phyloP scores from a whole-genome alignment of 2,797 vertebrate species.

The Trematomus bernacchii region DNA sequence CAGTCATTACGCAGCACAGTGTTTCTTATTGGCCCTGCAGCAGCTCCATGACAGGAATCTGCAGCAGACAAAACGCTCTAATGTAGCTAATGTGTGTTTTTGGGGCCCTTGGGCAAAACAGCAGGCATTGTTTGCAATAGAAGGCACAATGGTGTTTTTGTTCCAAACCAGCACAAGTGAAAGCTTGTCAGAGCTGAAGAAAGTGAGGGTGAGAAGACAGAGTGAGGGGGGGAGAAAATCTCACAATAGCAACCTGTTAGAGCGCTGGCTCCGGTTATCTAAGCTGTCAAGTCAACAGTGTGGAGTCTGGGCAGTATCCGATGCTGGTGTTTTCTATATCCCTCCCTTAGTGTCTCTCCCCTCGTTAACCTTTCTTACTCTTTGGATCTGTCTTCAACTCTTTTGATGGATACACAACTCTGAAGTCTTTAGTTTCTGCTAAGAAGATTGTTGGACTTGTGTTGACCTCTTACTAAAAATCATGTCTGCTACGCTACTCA shows the following conservation, averaged over 20 bases:
- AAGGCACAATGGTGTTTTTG: slow-evolving; percentile 83
- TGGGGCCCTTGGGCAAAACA: slow-evolving; percentile 70
- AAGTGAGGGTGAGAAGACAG: slow-evolving; percentile 57
- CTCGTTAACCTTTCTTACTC: not conserved
- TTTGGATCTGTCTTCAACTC: not conserved
- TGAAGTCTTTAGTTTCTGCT: not conserved
- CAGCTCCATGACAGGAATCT: slow-evolving; percentile 77
- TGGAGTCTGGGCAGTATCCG: slow-evolving; percentile 22
- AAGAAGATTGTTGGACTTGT: slow-evolving; percentile 5
- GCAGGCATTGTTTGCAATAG: slow-evolving; percentile 79
- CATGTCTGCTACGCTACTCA: not conserved
- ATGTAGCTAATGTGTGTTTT: slow-evolving; percentile 82
- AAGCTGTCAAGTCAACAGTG: slow-evolving; percentile 37
- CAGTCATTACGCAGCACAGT: slow-evolving; percentile 37
- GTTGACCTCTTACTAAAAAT: slow-evolving; percentile 10
- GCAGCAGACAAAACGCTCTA: slow-evolving; percentile 70
- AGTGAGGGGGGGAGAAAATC: slow-evolving; percentile 50
- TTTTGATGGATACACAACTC: not conserved
- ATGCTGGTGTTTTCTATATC: not conserved
- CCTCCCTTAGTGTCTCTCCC: not conserved
- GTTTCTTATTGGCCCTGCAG: slow-evolving; percentile 68
- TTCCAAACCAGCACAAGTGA: slow-evolving; percentile 76
- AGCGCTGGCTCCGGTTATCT: slow-evolving; percentile 41
- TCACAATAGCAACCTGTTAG: slow-evolving; percentile 66
- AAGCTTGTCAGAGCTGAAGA: slow-evolving; percentile 73